Conservation (phyloP, 2,888 invertebrate species). For the Hydroisotoma schaefferi region DNA sequence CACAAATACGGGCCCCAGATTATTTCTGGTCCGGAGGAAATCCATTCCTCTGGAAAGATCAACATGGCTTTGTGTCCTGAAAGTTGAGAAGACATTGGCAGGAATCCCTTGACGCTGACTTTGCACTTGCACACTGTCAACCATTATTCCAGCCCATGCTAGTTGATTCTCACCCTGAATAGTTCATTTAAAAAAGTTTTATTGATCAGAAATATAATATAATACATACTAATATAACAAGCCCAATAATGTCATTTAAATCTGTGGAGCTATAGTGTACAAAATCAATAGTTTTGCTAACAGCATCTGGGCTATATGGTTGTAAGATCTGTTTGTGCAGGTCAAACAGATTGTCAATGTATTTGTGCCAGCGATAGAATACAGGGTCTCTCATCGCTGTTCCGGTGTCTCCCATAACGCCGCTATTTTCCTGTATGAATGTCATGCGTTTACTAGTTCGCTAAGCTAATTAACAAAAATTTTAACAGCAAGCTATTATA, state of each 20-base stretch:
- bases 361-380: conserved; percentile 81
- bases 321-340: conserved; percentile 68
- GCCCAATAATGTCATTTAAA: too few relatives aligned
- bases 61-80: conserved; percentile 75
- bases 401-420: conserved; percentile 77
- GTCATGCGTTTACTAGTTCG: background rate
- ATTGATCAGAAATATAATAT: too few relatives aligned
- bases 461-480: background rate
- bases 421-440: conserved; percentile 65
- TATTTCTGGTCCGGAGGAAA: conserved; percentile 54
- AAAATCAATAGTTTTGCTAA: conserved; percentile 7
- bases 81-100: conserved; percentile 59
- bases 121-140: conserved; percentile 42
- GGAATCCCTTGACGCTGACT: conserved; percentile 52
- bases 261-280: too few relatives aligned
- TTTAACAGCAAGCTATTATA: background rate
- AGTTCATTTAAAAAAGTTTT: background rate
- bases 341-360: conserved; percentile 72
- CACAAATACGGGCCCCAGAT: conserved; percentile 47
- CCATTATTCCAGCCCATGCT: conserved; percentile 44
- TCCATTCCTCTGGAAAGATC: conserved; percentile 76
- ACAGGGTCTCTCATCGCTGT: conserved; percentile 83
- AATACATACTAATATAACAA: background rate
- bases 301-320: conserved; percentile 50
- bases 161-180: conserved; percentile 40